Conservation (phyloP, 2,113 vertebrate genomes). For the Cyphomyrus plagiostoma region DNA sequence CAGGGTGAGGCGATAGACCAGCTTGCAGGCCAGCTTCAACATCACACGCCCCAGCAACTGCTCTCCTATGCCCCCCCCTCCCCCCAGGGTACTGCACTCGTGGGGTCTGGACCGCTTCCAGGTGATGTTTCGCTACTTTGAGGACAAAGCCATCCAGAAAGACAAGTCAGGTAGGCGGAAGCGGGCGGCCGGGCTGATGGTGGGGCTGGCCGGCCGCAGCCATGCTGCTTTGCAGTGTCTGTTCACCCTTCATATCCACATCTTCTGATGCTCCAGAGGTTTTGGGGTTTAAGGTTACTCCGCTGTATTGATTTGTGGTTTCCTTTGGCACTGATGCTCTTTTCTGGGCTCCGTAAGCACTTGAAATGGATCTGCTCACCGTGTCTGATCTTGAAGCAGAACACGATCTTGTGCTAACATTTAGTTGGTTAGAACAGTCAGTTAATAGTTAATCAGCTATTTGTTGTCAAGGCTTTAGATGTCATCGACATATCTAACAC, state of each 20-base stretch:
- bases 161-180: slow-evolving; percentile 83
- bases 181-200: neutral
- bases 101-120: slow-evolving; percentile 90
- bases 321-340: neutral
- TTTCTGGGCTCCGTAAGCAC: neutral
- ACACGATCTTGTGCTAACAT: neutral
- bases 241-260: neutral
- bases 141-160: slow-evolving; percentile 97
- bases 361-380: neutral
- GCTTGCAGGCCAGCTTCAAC: neutral
- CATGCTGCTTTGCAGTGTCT: neutral
- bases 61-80: neutral
- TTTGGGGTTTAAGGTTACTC: neutral
- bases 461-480: neutral
- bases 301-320: neutral
- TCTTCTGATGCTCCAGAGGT: neutral
- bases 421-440: neutral
- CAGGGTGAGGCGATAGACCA: neutral
- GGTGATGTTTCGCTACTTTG: slow-evolving; percentile 96
- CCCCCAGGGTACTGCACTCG: slow-evolving; percentile 77
- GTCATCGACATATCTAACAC: neutral
- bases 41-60: neutral
- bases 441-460: neutral
- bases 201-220: neutral
- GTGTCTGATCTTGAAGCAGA: too few species aligned